A percentile compares a stretch with the other conserved stretches of the same genome.
Conservation (phyloP, 2,797 vertebrate species). For the Rhynchotus rufescens region DNA sequence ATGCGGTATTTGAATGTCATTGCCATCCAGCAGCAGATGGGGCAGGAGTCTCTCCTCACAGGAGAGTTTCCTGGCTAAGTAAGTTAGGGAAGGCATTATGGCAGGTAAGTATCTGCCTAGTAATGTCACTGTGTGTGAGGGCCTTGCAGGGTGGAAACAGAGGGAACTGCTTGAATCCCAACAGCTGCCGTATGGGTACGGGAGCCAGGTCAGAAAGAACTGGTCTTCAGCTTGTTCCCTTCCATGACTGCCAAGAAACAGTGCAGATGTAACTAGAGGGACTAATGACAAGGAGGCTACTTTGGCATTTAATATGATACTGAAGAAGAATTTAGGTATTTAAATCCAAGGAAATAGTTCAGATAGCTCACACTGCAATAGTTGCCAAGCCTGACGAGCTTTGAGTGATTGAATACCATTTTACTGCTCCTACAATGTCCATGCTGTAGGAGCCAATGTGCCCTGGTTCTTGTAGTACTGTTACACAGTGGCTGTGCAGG, state of each 20-base stretch:
- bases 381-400: background rate
- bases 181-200: rapidly evolving
- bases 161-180: background rate
- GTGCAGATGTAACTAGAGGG: background rate
- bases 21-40: slow-evolving; percentile 53
- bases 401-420: background rate
- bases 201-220: background rate
- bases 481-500: background rate
- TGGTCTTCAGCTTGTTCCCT: background rate
- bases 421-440: background rate
- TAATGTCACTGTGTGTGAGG: background rate
- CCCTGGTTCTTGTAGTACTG: background rate
- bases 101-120: slow-evolving; percentile 12
- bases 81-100: slow-evolving; percentile 19
- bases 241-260: background rate
- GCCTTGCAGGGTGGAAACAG: background rate
- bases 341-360: background rate
- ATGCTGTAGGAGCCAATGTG: rapidly evolving
- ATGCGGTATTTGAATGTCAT: slow-evolving; percentile 59
- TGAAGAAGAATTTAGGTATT: background rate
- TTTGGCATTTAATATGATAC: background rate
- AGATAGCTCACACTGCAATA: background rate
- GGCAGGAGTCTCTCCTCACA: slow-evolving; percentile 37
- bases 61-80: slow-evolving; percentile 50
- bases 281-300: background rate